Conservation (phyloP, 2,797 vertebrate species). For the Leptodactylus fallax region DNA sequence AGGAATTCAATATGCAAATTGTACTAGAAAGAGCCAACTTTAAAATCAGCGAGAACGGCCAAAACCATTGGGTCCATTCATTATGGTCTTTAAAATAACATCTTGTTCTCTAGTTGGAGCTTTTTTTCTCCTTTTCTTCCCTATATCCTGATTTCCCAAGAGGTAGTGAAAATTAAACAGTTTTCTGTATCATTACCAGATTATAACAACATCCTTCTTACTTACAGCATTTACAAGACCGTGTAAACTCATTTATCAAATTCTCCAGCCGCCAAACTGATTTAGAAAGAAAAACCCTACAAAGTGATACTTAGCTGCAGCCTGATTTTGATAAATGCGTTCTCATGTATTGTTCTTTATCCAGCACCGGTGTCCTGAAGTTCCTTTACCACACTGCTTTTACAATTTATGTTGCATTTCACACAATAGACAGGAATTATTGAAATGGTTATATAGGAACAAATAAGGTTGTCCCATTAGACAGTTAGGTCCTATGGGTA, state of each 20-base stretch:
- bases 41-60: slow-evolving; percentile 58
- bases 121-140: slow-evolving; percentile 39
- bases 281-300: slow-evolving; percentile 20
- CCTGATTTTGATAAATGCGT: slow-evolving; percentile 40
- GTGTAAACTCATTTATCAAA: slow-evolving; percentile 56
- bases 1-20: slow-evolving; percentile 60
- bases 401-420: neutral
- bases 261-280: slow-evolving; percentile 33
- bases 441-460: neutral
- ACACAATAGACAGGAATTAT: neutral
- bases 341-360: neutral
- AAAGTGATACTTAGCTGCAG: slow-evolving; percentile 10
- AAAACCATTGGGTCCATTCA: slow-evolving; percentile 51
- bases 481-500: no score
- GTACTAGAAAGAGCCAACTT: slow-evolving; percentile 42
- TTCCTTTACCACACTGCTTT: neutral
- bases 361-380: slow-evolving; percentile 11
- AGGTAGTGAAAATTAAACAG: slow-evolving; percentile 46
- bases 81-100: slow-evolving; percentile 53
- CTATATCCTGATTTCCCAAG: slow-evolving; percentile 59
- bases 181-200: slow-evolving; percentile 59
- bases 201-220: slow-evolving; percentile 46
- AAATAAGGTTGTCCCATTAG: neutral
- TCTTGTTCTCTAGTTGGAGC: slow-evolving; percentile 33
- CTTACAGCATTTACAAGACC: slow-evolving; percentile 28